phyloP scores from a whole-genome alignment of 1,140 invertebrate genomes.

The Daktulosphaira vitifoliae region DNA sequence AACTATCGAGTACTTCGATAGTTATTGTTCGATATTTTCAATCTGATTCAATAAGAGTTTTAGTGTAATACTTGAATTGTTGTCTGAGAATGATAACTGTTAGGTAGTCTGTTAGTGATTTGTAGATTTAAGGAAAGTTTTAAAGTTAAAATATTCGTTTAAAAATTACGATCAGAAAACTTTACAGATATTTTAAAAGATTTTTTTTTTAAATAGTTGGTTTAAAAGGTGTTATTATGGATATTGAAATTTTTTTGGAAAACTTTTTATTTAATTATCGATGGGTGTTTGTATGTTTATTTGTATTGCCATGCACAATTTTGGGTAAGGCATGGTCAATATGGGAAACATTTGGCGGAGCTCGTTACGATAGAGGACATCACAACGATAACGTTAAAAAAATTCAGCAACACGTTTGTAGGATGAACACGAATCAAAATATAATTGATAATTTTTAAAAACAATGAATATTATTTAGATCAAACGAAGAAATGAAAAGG shows the following conservation, averaged over 20 bases:
- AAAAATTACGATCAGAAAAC: too few relatives aligned
- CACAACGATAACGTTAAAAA: conserved; percentile 61
- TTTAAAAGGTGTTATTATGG: too few relatives aligned
- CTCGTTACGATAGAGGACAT: conserved; percentile 58
- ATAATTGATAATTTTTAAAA: conserved; percentile 29
- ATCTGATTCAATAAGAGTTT: too few relatives aligned
- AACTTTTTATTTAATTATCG: conserved; percentile 55
- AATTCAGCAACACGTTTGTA: conserved; percentile 64
- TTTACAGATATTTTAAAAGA: too few relatives aligned
- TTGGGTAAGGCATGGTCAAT: conserved; percentile 62
- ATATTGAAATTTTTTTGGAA: not conserved
- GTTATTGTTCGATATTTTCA: too few relatives aligned
- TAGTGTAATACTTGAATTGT: too few relatives aligned
- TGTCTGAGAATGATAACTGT: too few relatives aligned
- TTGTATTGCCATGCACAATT: conserved; percentile 63
- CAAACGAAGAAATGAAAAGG: conserved; percentile 53
- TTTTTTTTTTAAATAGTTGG: too few relatives aligned
- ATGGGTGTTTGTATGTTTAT: conserved; percentile 66
- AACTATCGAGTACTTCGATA: too few relatives aligned
- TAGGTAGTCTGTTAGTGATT: too few relatives aligned
- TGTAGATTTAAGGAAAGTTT: too few relatives aligned
- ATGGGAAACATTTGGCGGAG: conserved; percentile 59
- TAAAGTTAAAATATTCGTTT: too few relatives aligned
- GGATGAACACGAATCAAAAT: not conserved
- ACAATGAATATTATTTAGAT: conserved; percentile 47